Evolutionary conservation across 2,797 vertebrate species (phyloP), one percentile per base, ranked within the genome.

Genomic region (Urophycis tenuis): DNA sequence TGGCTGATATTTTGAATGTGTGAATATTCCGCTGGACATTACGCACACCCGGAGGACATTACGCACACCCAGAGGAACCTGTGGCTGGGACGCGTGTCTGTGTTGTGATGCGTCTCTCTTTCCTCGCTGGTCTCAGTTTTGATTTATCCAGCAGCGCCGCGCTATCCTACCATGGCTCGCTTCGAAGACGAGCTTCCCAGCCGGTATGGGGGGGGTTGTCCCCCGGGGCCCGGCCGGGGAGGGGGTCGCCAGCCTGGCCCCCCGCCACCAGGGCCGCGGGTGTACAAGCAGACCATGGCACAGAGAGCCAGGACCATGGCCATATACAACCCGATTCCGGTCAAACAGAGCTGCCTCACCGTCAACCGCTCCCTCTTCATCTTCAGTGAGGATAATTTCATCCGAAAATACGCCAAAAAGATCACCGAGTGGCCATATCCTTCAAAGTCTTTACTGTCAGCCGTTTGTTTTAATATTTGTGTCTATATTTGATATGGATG

Each of bases 361-460:
- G 95, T 98, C 87, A 99, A 99, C 95, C 94, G 97, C 87, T 98
- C 97, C 70, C 95, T 99, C 83, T 99, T 98, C 94, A 93, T 97
- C 93, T 98, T 99, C 92, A 97, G 96, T 83, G 97, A 99, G 93
- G 97, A 99, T 90, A 98, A 98, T 82, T 88, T 96, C 92, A 96
- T 99, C 85, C 95, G 97, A 88, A 99, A 97, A 93, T 98, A 98
- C 78, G 97, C 97, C 92, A 98, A 98, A 93, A 93, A 96, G 92
- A 97, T 99, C 93, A 99, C 96, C 1, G 97, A 99, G 87, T 98
- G 97, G 97, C 96, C 96, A 99, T 99, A 99, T 99, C 96, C 96
- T 97, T 95, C 80, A 45, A 30, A 31, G 3, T 22, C 25, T 22
- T 29, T 41, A 73, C 22, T 25, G 25, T 11, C 35, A 12, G 25